Conservation (phyloP, 2,797 vertebrate genomes). For the Anguilla megastoma region DNA sequence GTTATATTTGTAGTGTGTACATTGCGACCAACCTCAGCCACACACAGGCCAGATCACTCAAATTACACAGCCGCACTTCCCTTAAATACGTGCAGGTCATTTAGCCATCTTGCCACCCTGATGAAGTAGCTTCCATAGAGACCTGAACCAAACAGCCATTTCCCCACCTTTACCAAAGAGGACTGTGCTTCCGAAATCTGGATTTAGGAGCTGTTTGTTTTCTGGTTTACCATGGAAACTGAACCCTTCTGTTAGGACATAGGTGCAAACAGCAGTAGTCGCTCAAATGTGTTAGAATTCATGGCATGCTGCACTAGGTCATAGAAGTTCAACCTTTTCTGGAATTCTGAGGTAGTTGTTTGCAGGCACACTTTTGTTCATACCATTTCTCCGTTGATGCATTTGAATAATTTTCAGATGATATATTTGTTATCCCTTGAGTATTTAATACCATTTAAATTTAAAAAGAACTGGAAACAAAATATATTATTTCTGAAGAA, state of each 20-base stretch:
- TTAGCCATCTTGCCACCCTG: slow-evolving; percentile 27
- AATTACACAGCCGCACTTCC: slow-evolving; percentile 20
- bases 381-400: background rate
- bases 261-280: background rate
- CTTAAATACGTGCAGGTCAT: slow-evolving; percentile 33
- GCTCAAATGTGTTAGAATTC: background rate
- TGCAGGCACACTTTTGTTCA: background rate
- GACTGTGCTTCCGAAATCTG: background rate
- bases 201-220: slow-evolving; percentile 29
- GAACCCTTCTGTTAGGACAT: background rate
- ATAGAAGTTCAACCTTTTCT: background rate
- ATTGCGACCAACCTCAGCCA: background rate
- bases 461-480: background rate
- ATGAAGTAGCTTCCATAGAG: slow-evolving; percentile 15
- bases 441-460: background rate
- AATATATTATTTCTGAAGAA: background rate
- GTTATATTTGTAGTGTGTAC: no score
- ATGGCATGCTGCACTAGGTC: background rate
- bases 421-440: background rate
- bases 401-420: background rate
- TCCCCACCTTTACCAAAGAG: background rate
- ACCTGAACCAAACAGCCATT: slow-evolving; percentile 10
- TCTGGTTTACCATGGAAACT: slow-evolving; percentile 10
- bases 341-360: background rate
- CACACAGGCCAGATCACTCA: slow-evolving; percentile 30